These are phyloP conservation scores for Propithecus deckenii DNA, from an alignment of 2,797 vertebrate genomes.

Conservation along the genomic window DNA sequence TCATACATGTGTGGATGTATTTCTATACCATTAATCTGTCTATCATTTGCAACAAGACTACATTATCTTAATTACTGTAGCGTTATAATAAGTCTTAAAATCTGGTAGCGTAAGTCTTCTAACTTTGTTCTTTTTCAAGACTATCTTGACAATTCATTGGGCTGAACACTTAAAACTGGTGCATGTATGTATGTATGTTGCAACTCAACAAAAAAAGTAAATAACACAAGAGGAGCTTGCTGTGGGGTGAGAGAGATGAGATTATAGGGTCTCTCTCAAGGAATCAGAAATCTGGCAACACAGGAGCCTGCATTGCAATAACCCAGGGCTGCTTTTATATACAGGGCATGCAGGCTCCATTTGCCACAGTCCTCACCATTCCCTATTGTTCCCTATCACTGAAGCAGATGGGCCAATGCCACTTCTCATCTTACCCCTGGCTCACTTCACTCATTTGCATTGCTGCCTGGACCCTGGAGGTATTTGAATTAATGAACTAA, in stretches of 20 bases:
- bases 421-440: neutral
- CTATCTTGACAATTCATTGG: neutral
- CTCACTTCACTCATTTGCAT: neutral
- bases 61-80: slow-evolving; percentile 2
- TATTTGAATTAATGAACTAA: neutral
- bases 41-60: neutral
- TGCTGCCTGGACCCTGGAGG: neutral
- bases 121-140: neutral
- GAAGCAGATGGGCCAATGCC: neutral
- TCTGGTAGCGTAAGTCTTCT: neutral
- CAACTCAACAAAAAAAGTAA: neutral
- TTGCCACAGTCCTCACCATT: neutral
- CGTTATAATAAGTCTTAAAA: slow-evolving; percentile 20
- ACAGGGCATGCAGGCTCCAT: neutral
- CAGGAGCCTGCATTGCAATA: neutral
- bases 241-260: neutral
- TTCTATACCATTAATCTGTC: neutral
- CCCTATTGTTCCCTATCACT: neutral
- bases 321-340: neutral
- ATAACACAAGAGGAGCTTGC: neutral
- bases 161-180: neutral
- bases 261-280: neutral
- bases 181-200: neutral
- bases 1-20: neutral
- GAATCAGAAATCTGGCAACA: neutral